Evolutionary conservation across 2,888 invertebrate species (phyloP).

Genomic region (Cataglyphis albicans): DNA sequence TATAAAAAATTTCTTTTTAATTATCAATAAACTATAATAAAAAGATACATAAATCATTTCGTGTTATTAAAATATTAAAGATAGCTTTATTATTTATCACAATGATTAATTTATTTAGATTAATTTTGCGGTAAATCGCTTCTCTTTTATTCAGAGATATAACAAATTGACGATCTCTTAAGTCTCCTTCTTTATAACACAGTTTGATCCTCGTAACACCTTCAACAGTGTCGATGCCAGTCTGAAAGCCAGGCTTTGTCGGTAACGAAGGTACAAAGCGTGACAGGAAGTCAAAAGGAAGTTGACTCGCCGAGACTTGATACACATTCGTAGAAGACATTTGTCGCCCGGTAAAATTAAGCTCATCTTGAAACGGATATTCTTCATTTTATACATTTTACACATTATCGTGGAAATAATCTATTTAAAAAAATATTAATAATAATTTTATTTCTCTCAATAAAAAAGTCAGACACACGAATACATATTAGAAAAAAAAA

Average conservation of each 20-base stretch:
- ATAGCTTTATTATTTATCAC: slow-evolving; percentile 1
- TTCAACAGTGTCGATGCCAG: slow-evolving; percentile 39
- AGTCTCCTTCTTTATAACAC: slow-evolving; percentile 48
- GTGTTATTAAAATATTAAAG: background rate
- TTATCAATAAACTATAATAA: background rate
- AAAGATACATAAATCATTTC: background rate
- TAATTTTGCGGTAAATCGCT: slow-evolving; percentile 10
- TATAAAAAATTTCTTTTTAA: background rate
- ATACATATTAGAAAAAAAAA: background rate
- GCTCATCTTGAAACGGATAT: slow-evolving; percentile 31
- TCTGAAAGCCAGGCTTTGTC: slow-evolving; percentile 53
- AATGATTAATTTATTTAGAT: background rate
- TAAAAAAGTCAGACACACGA: background rate
- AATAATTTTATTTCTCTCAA: background rate
- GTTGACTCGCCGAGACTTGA: slow-evolving; percentile 54
- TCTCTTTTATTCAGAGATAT: slow-evolving; percentile 14
- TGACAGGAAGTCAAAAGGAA: slow-evolving; percentile 58
- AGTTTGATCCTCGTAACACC: slow-evolving; percentile 50
- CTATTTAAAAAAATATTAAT: background rate
- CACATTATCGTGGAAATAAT: background rate
- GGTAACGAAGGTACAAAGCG: slow-evolving; percentile 59
- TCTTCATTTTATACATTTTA: slow-evolving; percentile 15
- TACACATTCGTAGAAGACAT: slow-evolving; percentile 47
- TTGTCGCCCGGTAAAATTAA: slow-evolving; percentile 29
- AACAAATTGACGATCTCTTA: slow-evolving; percentile 48